phyloP scores from a whole-genome alignment of 92 coral and sea anemone genomes.

The Zoanthus sociatus region DNA sequence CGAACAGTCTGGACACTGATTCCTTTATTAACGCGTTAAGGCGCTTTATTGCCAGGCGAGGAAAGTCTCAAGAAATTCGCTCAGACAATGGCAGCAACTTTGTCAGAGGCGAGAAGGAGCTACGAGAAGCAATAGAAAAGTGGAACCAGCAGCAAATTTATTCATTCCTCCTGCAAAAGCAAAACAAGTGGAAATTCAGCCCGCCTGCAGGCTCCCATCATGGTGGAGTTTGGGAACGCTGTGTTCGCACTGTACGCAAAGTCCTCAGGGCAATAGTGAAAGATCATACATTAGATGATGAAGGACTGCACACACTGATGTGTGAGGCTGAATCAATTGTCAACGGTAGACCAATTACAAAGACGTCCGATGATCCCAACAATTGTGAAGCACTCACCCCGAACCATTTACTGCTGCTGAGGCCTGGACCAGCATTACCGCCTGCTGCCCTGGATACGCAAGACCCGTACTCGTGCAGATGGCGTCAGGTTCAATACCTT shows the following conservation, averaged over 20 bases:
- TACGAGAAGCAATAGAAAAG: slow-evolving; percentile 43
- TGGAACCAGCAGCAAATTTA: slow-evolving; percentile 51
- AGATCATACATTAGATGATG: slow-evolving; percentile 69
- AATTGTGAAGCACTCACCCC: slow-evolving; percentile 69
- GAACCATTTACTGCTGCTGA: slow-evolving; percentile 64
- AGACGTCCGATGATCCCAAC: slow-evolving; percentile 64
- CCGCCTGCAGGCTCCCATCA: slow-evolving; percentile 59
- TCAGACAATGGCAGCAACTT: slow-evolving; percentile 51
- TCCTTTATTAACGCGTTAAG: slow-evolving; percentile 39
- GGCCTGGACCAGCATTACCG: slow-evolving; percentile 59
- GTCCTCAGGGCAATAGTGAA: slow-evolving; percentile 62
- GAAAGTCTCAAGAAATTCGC: slow-evolving; percentile 31
- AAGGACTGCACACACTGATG: slow-evolving; percentile 61
- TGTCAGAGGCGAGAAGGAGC: slow-evolving; percentile 43
- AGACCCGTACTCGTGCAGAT: slow-evolving; percentile 58
- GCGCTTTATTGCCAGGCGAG: slow-evolving; percentile 30
- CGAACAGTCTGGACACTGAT: slow-evolving; percentile 43
- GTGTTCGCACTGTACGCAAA: slow-evolving; percentile 67
- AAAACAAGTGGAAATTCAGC: slow-evolving; percentile 62
- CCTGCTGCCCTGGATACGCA: slow-evolving; percentile 55
- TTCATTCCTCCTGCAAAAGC: slow-evolving; percentile 49
- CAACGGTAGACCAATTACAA: slow-evolving; percentile 56
- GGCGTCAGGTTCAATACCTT: slow-evolving; percentile 71
- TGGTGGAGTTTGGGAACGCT: slow-evolving; percentile 59
- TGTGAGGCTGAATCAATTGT: slow-evolving; percentile 66